Base-by-base conservation (phyloP, 2,888 invertebrate species). In the Hydroisotoma schaefferi region DNA sequence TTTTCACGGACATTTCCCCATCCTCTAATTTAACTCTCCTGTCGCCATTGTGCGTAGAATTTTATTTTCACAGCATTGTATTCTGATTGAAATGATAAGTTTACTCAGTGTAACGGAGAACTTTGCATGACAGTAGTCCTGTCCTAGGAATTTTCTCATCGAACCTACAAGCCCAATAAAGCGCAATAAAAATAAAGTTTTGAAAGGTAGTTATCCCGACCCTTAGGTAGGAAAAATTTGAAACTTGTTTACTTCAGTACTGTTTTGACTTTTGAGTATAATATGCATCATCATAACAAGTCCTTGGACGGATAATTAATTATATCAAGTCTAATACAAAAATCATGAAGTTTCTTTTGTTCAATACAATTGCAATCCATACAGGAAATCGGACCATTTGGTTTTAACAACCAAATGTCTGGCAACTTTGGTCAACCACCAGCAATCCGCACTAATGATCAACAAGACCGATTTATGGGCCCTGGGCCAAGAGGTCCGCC, bases 331-430 rank as follows among this genome's bases (percentile, higher is more conserved):
- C 40, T 18, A 40, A 8, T 40, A 4, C 40, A 5, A 40, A 33
- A 33, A 33, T 10, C 6, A 33, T 10, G 15, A 33, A 10, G 8
- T 33, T 33, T 48, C 58, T 55, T 23, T 58, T 29, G 29, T 54
- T 57, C 57, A 56, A 52, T 57, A 40, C 20, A 40, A 40, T 12
- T 49, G 26, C 20, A 49, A 5, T 49, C 28, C 4, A 49, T 49
- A 55, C 64, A 71, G 71, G 71, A 71, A 66, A 62, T 69, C 57
- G 63, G 65, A 29, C 68, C 71, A 53, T 71, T 69, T 68, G 67
- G 68, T 52, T 63, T 68, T 49, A 66, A 65, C 53, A 66, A 65
- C 53, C 65, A 67, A 67, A 63, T 65, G 63, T 57, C 49, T 27
- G 57, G 56, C 28, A 58, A 55, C 60, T 67, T 65, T 60, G 65